phyloP scores from a whole-genome alignment of 2,888 invertebrate genomes.

The Lasioglossum zephyrum region DNA sequence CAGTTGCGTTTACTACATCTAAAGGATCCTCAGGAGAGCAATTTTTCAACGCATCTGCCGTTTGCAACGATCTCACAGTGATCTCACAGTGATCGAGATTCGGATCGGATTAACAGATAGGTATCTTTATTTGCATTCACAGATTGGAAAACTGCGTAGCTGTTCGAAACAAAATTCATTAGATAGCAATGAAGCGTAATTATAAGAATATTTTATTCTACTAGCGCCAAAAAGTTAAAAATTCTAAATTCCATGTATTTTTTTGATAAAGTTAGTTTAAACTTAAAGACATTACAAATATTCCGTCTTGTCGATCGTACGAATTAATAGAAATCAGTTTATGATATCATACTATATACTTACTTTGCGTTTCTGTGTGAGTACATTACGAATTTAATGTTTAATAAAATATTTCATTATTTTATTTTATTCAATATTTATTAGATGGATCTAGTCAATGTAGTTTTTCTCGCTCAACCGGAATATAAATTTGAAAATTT shows the following conservation, averaged over 20 bases:
- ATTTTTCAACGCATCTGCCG: slow-evolving; percentile 39
- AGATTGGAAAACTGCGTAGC: not conserved
- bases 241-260: not conserved
- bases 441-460: not conserved
- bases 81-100: slow-evolving; percentile 14
- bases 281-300: no score
- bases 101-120: not conserved
- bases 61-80: slow-evolving; percentile 10
- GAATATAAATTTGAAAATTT: not conserved
- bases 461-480: not conserved
- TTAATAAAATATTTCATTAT: not conserved
- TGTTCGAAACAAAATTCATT: not conserved
- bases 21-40: slow-evolving; percentile 17
- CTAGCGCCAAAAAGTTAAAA: not conserved
- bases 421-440: not conserved
- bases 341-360: no score
- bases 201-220: not conserved
- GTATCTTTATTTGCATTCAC: not conserved
- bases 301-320: no score
- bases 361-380: no score
- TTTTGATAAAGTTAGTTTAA: not conserved
- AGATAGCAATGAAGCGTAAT: not conserved
- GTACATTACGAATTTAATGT: not conserved
- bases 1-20: slow-evolving; percentile 19
- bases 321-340: no score